A percentile compares a stretch with the other conserved stretches of the same genome.
These are phyloP conservation scores for Acanthisitta chloris DNA, from an alignment of 2,113 vertebrate species.

Conservation along the genomic window DNA sequence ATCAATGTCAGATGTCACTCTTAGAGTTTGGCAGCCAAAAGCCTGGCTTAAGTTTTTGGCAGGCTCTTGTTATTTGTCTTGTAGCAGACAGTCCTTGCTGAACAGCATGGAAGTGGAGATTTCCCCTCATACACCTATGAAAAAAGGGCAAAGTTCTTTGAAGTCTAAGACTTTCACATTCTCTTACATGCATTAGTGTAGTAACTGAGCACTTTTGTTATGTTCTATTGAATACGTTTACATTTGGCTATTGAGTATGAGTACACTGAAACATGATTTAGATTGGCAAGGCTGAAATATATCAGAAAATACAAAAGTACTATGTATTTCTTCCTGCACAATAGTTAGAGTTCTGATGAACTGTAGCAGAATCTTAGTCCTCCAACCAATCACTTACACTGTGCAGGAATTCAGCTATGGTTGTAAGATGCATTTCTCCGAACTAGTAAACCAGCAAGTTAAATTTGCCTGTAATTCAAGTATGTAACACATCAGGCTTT, in stretches of 20 bases:
- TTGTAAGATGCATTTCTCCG: neutral
- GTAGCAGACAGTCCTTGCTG: neutral
- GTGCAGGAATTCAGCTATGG: neutral
- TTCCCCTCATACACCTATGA: neutral
- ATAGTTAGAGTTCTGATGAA: neutral
- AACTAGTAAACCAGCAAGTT: neutral
- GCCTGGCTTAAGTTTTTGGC: neutral
- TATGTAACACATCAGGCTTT: rapidly evolving
- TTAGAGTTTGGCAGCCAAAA: slow-evolving; percentile 16
- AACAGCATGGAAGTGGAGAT: neutral
- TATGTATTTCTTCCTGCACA: neutral
- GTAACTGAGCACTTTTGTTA: neutral
- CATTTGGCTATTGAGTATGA: neutral
- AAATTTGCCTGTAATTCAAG: neutral
- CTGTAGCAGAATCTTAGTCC: neutral
- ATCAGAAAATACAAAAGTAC: neutral
- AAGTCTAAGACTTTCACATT: neutral
- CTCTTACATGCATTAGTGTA: neutral
- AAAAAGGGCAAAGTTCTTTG: neutral
- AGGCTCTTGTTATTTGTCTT: neutral
- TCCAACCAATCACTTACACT: neutral
- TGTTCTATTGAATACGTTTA: neutral
- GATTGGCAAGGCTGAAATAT: neutral
- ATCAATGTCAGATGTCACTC: neutral
- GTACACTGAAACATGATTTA: neutral